Evolutionary conservation across 2,888 invertebrate species (phyloP), one percentile per base, ranked within the genome.

Genomic region (Blastobasis adustella): DNA sequence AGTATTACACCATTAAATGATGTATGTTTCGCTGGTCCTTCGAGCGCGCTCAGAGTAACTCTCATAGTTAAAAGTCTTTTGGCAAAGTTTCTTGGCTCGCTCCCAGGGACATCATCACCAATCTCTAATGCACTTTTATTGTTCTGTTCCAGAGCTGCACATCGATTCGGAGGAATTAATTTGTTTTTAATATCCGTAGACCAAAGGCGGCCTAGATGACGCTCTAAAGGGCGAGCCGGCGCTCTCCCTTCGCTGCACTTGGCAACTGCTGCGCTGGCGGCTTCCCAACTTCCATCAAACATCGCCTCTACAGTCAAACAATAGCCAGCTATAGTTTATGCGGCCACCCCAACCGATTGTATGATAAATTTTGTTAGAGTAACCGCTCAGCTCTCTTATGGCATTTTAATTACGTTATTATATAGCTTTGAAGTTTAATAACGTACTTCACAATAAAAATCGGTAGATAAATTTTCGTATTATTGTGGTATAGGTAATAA

Each of bases 221-320:
- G 23, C 23, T 23, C 23, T 23, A 23, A 23, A 23, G 23, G 23
- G 23, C 23, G 23, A 23, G 23, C 23, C 23, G 23, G 23, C 23
- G 23, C 23, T 23, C 23, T 64, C 66, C 72, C 71, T 76, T 71
- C 67, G 68, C 61, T 76, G 71, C 69, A 73, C 66, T 79, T 84
- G 81, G 80, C 82, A 79, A 65, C 56, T 42, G 9, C 56, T 58
- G 61, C 51, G 62, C 71, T 82, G 82, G 84, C 84, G 63, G 61
- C 65, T 63, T 61, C 76, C 81, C 82, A 85, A 82, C 74, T 76
- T 73, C 71, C 66, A 67, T 69, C 67, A 63, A 69, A 68, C 73
- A 69, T 62, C 75, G 75, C 58, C 9, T 10, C 10, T 65, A 57
- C 59, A 62, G 63, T 65, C 69, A 58, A 65, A 55, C 55, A 61